phyloP scores from a whole-genome alignment of 2,797 vertebrate species.

The Epinephelus coioides region DNA sequence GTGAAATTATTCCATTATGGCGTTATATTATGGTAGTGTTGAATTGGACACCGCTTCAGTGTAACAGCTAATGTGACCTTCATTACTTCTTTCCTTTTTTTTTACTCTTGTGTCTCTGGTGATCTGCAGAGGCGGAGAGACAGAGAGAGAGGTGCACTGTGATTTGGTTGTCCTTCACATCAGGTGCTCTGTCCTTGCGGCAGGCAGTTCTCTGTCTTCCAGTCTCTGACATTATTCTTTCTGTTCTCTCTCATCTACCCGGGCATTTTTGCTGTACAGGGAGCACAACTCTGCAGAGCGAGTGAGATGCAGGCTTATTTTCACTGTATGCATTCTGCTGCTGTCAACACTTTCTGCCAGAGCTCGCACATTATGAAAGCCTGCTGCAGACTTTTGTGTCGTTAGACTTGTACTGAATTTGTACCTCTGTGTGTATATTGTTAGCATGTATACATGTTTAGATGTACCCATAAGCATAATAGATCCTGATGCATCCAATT shows the following conservation, averaged over 20 bases:
- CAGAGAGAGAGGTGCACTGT: slow-evolving; percentile 31
- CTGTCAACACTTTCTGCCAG: slow-evolving; percentile 67
- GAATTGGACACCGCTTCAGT: slow-evolving; percentile 52
- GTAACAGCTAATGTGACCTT: slow-evolving; percentile 65
- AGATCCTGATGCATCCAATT: slow-evolving; percentile 39
- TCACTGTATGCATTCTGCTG: slow-evolving; percentile 62
- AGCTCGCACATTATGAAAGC: slow-evolving; percentile 44
- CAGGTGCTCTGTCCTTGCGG: slow-evolving; percentile 73
- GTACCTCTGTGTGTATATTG: slow-evolving; percentile 12
- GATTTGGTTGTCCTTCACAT: slow-evolving; percentile 76
- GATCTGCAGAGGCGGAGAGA: slow-evolving; percentile 55
- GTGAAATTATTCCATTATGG: slow-evolving; percentile 40
- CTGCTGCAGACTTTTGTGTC: slow-evolving; percentile 36
- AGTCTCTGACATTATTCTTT: slow-evolving; percentile 48
- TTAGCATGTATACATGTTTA: slow-evolving; percentile 22
- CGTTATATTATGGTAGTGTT: slow-evolving; percentile 15
- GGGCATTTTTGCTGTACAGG: slow-evolving; percentile 43
- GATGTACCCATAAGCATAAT: slow-evolving; percentile 26
- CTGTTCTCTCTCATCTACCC: slow-evolving; percentile 42
- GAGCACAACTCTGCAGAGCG: slow-evolving; percentile 48
- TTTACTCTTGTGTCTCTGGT: slow-evolving; percentile 51
- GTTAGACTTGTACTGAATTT: slow-evolving; percentile 20
- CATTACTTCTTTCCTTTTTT: slow-evolving; percentile 53
- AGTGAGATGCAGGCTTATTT: slow-evolving; percentile 53
- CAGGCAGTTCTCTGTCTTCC: slow-evolving; percentile 62